Base-by-base conservation (phyloP, 1,140 invertebrate species). In the Drosophila pseudoananassae region DNA sequence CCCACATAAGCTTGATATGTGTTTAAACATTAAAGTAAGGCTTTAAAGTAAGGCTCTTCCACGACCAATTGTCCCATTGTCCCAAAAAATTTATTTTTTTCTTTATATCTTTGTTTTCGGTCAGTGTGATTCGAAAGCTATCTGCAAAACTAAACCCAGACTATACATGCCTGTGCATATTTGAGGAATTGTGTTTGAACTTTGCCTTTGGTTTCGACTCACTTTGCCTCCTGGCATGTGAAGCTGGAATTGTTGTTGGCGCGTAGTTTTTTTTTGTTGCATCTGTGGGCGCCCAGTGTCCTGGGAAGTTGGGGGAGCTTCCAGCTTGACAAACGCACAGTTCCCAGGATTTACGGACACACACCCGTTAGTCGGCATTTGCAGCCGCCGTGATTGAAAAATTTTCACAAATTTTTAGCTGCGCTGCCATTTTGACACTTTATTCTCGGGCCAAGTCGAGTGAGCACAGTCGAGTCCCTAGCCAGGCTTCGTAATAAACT, bases 101-200 rank as follows among this genome's bases (percentile, higher is more conserved):
- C 20, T 20, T 20, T 2, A 20, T 20, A 33, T 10, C 0, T 33
- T 3, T 33, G 9, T 33, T 36, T 36, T 36, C 12, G 10, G 12
- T 36, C 14, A 27, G 68, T 70, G 68, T n/a, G 33, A 25, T n/a
- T 8, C 14, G 15, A 25, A 69, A 49, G 15, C 15, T 31, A 15
- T 20, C 38, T 12, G 50, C 27, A 15, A 49, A 36, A 12, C 27
- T 52, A 65, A 33, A n/a, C 40, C 38, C 58, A 53, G 20, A 40
- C 72, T 69, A 77, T 60, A 78, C 73, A 74, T 75, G 65, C 57
- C 61, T 63, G 33, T 71, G 78, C 74, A 81, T 87, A 75, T 81
- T 82, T 82, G 78, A 87, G 78, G 77, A 82, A 87, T 87, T 87
- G 78, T 87, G 83, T 87, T 87, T 87, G 78, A 87, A 88, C 82